Evolutionary conservation across 1,140 invertebrate species (phyloP), one percentile per base, ranked within the genome.

Genomic region (Nylanderia fulva): DNA sequence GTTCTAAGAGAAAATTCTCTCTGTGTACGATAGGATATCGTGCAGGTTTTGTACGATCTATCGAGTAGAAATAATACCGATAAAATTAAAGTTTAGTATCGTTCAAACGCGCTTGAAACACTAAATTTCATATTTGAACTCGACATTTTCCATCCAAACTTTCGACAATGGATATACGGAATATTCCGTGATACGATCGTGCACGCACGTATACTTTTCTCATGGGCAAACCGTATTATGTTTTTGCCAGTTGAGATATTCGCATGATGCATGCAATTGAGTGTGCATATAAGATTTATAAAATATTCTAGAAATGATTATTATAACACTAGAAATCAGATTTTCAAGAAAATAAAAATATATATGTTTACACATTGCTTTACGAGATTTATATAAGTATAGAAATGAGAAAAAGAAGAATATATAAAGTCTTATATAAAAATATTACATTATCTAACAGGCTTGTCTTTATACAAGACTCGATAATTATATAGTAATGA

Each of bases 221-320:
- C 39, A 64, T 39, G 18, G 27, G 36, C 27, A 63, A 76, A 21
- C 27, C 24, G 24, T 61, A 42, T 76, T 4, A 27, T 8, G 27
- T 63, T 75, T 42, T 42, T 33, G 9, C 18, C 13, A 8, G 15
- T 29, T 54, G 1, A 42, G n/a, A 24, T 56, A 58, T 76, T 56
- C 36, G 15, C 56, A 39, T 63, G 18, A 29, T 42, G 42, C 36
- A 42, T 18, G 56, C 36, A 39, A 76, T 76, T 24, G 58, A 76
- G 39, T 63, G n/a, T 27, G 7, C 15, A 61, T 15, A 15, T 1
- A 6, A 24, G 36, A 76, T 76, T n/a, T 63, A 76, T 11, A 76
- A 76, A 76, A 39, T 63, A 27, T 0, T 6, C 13, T 61, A 63
- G 36, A 42, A 76, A 76, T 5, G 18, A 6, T 29, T 39, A 45